These are phyloP conservation scores for Aepyceros melampus DNA, from an alignment of 2,113 vertebrate genomes.

Conservation along the genomic window DNA sequence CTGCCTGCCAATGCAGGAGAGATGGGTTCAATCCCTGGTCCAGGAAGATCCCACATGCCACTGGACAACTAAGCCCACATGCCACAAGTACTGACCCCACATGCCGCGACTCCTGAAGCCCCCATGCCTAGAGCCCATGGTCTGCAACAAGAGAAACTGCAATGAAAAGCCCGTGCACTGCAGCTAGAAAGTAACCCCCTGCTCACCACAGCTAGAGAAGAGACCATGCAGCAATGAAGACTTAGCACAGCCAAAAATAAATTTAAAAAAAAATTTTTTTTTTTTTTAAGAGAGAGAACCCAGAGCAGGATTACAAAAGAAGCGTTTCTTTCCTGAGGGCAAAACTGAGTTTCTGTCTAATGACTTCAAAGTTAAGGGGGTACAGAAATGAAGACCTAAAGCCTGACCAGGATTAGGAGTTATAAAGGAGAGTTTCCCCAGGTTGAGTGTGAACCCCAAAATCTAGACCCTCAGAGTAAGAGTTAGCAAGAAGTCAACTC, in stretches of 20 bases:
- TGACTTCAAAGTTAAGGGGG: not conserved
- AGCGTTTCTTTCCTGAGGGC: not conserved
- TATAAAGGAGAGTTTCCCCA: not conserved
- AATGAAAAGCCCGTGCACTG: not conserved
- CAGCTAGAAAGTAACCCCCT: not conserved
- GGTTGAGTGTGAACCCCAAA: not conserved
- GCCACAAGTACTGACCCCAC: not conserved
- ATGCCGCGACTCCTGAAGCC: not conserved
- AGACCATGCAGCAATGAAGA: not conserved
- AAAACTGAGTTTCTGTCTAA: not conserved
- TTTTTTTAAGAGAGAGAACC: not conserved
- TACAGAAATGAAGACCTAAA: not conserved
- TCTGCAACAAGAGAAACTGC: not conserved
- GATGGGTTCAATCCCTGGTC: not conserved
- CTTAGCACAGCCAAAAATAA: not conserved
- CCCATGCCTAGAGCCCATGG: not conserved
- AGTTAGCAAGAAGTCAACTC: not conserved
- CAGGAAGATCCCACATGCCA: not conserved
- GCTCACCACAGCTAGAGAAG: not conserved
- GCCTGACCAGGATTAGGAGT: not conserved
- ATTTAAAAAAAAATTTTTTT: accelerated
- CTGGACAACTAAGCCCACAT: not conserved
- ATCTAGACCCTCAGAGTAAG: not conserved
- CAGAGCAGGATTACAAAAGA: not conserved
- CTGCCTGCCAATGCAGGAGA: not conserved